A percentile compares a stretch with the other conserved stretches of the same genome.
Evolutionary conservation across 2,797 vertebrate genomes (phyloP).

Genomic region (Arvicola amphibius): DNA sequence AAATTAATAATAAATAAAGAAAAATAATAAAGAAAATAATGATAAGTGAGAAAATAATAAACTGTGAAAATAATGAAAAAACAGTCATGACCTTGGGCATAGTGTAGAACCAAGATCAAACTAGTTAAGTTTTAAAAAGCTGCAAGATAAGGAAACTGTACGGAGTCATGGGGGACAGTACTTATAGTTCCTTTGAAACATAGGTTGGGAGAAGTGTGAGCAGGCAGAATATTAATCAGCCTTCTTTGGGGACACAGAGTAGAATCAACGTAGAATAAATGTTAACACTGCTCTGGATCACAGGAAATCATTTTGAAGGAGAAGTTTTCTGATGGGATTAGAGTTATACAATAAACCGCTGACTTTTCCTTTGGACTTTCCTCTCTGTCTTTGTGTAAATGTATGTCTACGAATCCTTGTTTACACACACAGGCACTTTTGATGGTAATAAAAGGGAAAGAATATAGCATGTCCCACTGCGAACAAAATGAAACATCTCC

Average conservation of each 20-base stretch:
- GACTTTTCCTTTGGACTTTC: neutral
- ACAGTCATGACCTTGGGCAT: constrained; percentile 27
- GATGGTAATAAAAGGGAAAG: neutral
- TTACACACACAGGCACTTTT: neutral
- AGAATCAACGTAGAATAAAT: constrained; percentile 56
- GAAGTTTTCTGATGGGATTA: constrained; percentile 32
- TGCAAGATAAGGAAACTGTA: constrained; percentile 9
- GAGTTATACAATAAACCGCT: neutral
- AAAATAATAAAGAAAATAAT: too few species aligned
- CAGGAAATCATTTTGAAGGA: constrained; percentile 39
- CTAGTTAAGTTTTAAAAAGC: neutral
- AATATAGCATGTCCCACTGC: neutral
- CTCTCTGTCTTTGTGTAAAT: neutral
- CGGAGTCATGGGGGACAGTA: constrained; percentile 7
- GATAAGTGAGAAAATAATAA: too few species aligned
- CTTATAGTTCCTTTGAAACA: constrained; percentile 49
- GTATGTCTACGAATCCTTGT: neutral
- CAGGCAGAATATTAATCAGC: constrained; percentile 56
- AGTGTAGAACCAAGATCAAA: constrained; percentile 4
- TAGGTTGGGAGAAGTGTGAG: neutral
- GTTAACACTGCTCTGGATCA: neutral
- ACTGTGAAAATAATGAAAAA: neutral
- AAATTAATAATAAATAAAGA: neutral
- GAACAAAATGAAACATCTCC: neutral
- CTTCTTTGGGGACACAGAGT: neutral